Evolutionary conservation across 2,113 vertebrate genomes (phyloP), one percentile per base, ranked within the genome.

Genomic region (Passer domesticus): DNA sequence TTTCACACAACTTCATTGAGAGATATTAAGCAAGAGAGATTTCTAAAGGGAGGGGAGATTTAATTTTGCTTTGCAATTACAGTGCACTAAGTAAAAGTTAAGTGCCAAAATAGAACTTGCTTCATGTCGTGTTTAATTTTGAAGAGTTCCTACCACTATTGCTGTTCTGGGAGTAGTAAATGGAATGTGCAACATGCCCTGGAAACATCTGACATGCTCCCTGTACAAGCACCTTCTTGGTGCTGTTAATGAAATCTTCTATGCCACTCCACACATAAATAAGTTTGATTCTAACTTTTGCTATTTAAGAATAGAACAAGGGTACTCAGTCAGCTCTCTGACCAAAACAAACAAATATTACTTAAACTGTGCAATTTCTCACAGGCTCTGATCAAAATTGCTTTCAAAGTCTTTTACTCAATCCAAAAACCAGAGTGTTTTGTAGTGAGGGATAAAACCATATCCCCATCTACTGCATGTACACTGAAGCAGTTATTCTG

Each of bases 401-500:
- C 44, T 64, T 79, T 74, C 10, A 90, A 83, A 59, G 28, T 24
- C 44, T 86, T 33, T 27, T 43, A 39, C 33, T 87, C 18, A 37
- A 52, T 58, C 59, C 1, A 3, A 35, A 68, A 63, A 2, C 18
- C 64, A 50, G 22, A 67, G 52, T 24, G 41, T 27, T 73, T 56
- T 60, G 15, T 25, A 55, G 25, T 18, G 19, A 91, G 28, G 23
- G 44, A 83, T 44, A 63, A 87, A 82, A 88, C 41, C 25, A 44
- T 9, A 89, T 79, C 84, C 46, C 64, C 33, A 70, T 24, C 66
- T 69, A 56, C 86, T 25, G 64, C 18, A 37, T 27, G 81, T 39
- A 35, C 30, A 93, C 75, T 79, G 85, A 80, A 96, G 77, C 66
- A 90, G 92, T 50, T 84, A 96, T 58, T 94, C 95, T 96, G 97